These are phyloP conservation scores for Brachypalpus laphriformis DNA, from an alignment of 2,888 invertebrate species.

Conservation along the genomic window DNA sequence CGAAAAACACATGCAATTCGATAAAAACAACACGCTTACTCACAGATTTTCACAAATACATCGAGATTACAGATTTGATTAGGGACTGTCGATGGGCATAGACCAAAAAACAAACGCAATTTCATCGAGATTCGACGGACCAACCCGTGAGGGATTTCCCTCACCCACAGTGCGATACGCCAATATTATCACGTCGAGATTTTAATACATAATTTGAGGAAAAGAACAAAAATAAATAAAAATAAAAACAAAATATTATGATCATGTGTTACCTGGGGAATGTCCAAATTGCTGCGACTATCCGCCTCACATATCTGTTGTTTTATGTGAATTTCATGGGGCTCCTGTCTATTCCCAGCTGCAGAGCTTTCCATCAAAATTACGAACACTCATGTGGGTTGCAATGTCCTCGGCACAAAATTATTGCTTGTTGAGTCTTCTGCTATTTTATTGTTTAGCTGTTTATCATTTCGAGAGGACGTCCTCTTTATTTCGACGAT, in stretches of 20 bases:
- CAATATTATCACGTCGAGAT: slow-evolving; percentile 8
- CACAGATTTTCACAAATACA: background rate
- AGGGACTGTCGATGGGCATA: background rate
- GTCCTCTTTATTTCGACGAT: slow-evolving; percentile 7
- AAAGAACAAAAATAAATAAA: background rate
- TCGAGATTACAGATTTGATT: background rate
- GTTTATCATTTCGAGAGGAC: background rate
- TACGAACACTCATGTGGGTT: slow-evolving; percentile 54
- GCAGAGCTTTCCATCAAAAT: slow-evolving; percentile 77
- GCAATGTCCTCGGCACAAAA: slow-evolving; percentile 6
- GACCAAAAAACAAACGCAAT: background rate
- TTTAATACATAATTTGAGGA: no score
- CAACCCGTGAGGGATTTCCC: background rate
- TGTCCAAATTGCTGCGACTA: slow-evolving; percentile 78
- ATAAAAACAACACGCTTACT: background rate
- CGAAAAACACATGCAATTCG: background rate
- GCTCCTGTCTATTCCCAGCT: slow-evolving; percentile 72
- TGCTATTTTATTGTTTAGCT: background rate
- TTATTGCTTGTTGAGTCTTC: background rate
- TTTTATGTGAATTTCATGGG: slow-evolving; percentile 54
- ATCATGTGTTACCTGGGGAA: slow-evolving; percentile 65
- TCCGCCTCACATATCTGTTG: slow-evolving; percentile 73
- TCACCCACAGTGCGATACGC: background rate
- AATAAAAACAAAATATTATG: slow-evolving; percentile 2
- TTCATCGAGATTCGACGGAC: background rate